phyloP scores from a whole-genome alignment of 2,888 invertebrate genomes.

The Nomada flava region DNA sequence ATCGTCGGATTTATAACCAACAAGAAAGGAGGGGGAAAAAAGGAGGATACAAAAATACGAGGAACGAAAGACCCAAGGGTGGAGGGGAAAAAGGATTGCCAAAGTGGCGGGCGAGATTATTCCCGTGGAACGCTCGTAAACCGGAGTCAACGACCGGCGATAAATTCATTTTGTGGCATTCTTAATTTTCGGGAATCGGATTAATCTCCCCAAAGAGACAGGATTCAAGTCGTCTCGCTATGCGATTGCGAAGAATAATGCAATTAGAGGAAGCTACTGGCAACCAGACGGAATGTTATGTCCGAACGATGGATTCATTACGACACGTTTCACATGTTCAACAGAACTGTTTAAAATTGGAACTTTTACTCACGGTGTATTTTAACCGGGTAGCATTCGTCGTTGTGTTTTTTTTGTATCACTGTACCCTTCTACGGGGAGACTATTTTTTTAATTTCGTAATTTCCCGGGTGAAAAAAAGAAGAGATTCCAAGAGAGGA shows the following conservation, averaged over 20 bases:
- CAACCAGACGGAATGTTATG: neutral
- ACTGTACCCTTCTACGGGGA: no score
- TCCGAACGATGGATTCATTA: neutral
- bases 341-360: no score
- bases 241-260: constrained; percentile 18
- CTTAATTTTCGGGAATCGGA: constrained; percentile 41
- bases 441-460: no score
- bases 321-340: no score
- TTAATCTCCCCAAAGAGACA: constrained; percentile 29
- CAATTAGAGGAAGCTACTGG: neutral
- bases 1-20: constrained; percentile 33
- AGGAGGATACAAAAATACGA: neutral
- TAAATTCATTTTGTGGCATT: constrained; percentile 39
- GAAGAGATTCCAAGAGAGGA: neutral
- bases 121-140: constrained; percentile 28
- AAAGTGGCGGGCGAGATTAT: neutral
- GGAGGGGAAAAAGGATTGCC: constrained; percentile 1
- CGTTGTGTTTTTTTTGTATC: neutral
- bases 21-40: neutral
- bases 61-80: neutral
- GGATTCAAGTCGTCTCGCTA: neutral
- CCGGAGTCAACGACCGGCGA: constrained; percentile 36
- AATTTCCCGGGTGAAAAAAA: no score
- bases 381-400: neutral
- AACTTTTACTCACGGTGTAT: neutral